A percentile compares a stretch with the other conserved stretches of the same genome.
phyloP scores from a whole-genome alignment of 2,888 invertebrate genomes.

The Orthosia incerta region DNA sequence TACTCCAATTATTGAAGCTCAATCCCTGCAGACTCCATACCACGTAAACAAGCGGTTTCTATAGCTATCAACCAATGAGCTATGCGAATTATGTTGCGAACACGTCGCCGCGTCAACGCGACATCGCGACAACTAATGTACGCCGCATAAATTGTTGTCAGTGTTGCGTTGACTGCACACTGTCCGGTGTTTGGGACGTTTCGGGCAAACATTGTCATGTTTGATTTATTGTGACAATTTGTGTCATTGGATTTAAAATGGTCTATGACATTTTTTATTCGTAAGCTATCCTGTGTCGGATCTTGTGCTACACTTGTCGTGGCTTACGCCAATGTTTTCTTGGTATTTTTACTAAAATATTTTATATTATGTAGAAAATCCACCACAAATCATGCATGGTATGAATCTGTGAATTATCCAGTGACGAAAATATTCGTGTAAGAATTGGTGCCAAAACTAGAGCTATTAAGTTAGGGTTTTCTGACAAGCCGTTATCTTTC shows the following conservation, averaged over 20 bases:
- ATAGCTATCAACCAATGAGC: slow-evolving; percentile 25
- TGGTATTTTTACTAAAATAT: too few relatives aligned
- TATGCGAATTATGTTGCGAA: slow-evolving; percentile 40
- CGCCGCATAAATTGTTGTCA: slow-evolving; percentile 54
- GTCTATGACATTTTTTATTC: too few relatives aligned
- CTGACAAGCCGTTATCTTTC: too few relatives aligned
- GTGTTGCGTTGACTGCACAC: slow-evolving; percentile 32
- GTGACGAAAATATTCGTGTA: background rate
- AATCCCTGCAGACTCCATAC: slow-evolving; percentile 6
- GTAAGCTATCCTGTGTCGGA: too few relatives aligned
- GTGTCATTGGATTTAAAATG: background rate
- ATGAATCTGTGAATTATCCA: background rate
- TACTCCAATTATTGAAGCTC: slow-evolving; percentile 26
- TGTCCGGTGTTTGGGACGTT: background rate
- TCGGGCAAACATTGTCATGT: background rate
- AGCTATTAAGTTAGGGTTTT: too few relatives aligned
- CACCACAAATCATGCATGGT: too few relatives aligned
- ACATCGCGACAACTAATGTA: slow-evolving; percentile 54
- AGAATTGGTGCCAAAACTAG: background rate
- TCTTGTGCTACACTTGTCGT: too few relatives aligned
- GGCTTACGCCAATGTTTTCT: too few relatives aligned
- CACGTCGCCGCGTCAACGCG: slow-evolving; percentile 48
- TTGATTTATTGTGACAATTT: background rate
- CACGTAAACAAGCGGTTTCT: background rate
- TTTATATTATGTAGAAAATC: too few relatives aligned